These are phyloP conservation scores for Montipora sp. DNA, from an alignment of 64 coral and sea anemone genomes.

Conservation along the genomic window DNA sequence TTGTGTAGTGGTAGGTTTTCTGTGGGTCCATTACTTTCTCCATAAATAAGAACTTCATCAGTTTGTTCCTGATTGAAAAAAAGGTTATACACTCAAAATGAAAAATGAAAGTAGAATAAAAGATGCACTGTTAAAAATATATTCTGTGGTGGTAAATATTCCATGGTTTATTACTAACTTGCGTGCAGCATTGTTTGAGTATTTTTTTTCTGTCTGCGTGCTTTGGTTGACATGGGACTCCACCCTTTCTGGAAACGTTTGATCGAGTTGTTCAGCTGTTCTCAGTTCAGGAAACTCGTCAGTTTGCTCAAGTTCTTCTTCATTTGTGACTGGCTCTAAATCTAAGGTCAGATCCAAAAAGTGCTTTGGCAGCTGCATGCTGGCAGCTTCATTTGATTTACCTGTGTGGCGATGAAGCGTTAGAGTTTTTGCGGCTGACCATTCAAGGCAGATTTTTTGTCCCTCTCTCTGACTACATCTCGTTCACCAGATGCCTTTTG, in stretches of 20 bases:
- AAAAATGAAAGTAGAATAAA: no score
- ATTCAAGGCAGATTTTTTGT: conserved; percentile 70
- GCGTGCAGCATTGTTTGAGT: no score
- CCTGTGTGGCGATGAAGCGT: conserved; percentile 22
- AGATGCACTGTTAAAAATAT: no score
- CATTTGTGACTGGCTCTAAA: background rate
- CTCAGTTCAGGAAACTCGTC: no score
- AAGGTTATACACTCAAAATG: background rate
- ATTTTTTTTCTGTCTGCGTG: no score
- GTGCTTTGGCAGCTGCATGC: background rate
- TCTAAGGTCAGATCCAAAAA: conserved; percentile 15
- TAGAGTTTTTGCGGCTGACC: conserved; percentile 70
- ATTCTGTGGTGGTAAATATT: no score
- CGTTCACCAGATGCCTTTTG: conserved; percentile 64
- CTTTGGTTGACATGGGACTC: no score
- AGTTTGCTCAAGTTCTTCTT: no score
- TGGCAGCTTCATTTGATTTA: background rate
- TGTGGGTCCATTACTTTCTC: conserved; percentile 43
- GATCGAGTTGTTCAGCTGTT: no score
- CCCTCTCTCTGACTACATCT: conserved; percentile 49
- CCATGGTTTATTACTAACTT: no score
- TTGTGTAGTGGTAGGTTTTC: conserved; percentile 56
- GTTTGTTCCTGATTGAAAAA: background rate
- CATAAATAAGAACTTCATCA: conserved; percentile 42
- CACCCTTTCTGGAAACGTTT: no score